Percentiles rank a stretch among this genome's conserved stretches.
These are phyloP conservation scores for Epiperipatus broadwayi DNA, from an alignment of 2,888 invertebrate genomes.

Conservation along the genomic window DNA sequence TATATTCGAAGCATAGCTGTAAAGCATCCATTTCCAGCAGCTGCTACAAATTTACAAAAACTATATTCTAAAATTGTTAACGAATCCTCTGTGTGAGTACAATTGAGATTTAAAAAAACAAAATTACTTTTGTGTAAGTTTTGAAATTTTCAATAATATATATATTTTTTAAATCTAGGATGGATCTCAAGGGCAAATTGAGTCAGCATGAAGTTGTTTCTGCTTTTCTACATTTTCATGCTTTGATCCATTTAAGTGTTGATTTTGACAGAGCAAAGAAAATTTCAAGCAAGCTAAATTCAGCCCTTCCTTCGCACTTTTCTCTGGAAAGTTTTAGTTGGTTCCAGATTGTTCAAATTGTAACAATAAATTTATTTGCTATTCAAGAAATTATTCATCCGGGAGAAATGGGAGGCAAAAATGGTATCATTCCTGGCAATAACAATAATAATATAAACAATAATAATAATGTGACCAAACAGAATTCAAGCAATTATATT, in stretches of 20 bases:
- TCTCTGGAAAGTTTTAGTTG: constrained; percentile 56
- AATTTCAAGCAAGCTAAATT: constrained; percentile 43
- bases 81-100: constrained; percentile 21
- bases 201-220: constrained; percentile 39
- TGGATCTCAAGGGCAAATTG: no score
- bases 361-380: constrained; percentile 52
- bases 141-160: no score
- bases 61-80: constrained; percentile 37
- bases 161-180: no score
- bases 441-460: constrained; percentile 16
- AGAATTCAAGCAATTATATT: no score
- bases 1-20: constrained; percentile 64
- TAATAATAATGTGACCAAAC: no score
- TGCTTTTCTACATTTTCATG: constrained; percentile 43
- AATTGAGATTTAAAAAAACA: no score
- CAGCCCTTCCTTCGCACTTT: constrained; percentile 50
- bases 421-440: no score
- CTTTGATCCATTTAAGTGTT: constrained; percentile 25
- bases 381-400: constrained; percentile 29
- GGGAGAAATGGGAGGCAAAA: no score
- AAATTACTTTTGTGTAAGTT: no score
- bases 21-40: constrained; percentile 64
- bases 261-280: constrained; percentile 42
- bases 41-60: constrained; percentile 54
- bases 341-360: constrained; percentile 55